Evolutionary conservation across 2,797 vertebrate species (phyloP), one percentile per base, ranked within the genome.

Genomic region (Acrossocheilus fasciatus): DNA sequence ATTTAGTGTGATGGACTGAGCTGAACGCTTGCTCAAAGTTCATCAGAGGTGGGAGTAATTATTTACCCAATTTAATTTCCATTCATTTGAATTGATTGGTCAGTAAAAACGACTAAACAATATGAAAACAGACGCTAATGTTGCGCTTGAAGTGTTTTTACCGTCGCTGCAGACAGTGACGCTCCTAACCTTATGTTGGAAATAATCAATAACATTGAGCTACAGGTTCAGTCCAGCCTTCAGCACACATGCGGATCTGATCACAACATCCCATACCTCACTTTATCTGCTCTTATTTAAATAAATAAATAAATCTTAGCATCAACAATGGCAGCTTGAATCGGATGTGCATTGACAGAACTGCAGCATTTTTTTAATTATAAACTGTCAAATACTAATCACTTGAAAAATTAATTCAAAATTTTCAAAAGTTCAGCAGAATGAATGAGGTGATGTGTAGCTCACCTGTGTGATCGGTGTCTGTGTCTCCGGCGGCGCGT

Each of bases 391-490:
- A 73, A 43, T 43, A 43, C 4, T 17, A 41, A 62, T 39, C 54
- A 43, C 36, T 17, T 15, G 7, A 79, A 36, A 39, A 78, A 39
- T 26, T 1, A 5, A 26, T 26, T 20, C 0, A 41, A 34, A 52
- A 76, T 0, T 1, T 41, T 41, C 9, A 43, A 9, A 43, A 43
- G 41, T 9, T 43, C 8, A 43, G 3, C 30, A 41, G 30, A 72
- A 57, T 43, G 66, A 20, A 30, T n/a, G 9, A 62, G 14, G 9
- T 70, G 9, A 23, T 41, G 9, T 11, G 12, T 2, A 70, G 30
- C 82, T 83, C 30, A 83, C 82, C 82, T 83, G 70, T 73, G 34
- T 57, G 52, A 62, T 43, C 50, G 18, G 68, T 36, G 6, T 52
- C 43, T 34, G 47, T 82, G 2, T 54, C 75, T 77, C 47, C 50